A percentile compares a stretch with the other conserved stretches of the same genome.
These are phyloP conservation scores for Chelmon rostratus DNA, from an alignment of 2,797 vertebrate genomes.

Conservation along the genomic window DNA sequence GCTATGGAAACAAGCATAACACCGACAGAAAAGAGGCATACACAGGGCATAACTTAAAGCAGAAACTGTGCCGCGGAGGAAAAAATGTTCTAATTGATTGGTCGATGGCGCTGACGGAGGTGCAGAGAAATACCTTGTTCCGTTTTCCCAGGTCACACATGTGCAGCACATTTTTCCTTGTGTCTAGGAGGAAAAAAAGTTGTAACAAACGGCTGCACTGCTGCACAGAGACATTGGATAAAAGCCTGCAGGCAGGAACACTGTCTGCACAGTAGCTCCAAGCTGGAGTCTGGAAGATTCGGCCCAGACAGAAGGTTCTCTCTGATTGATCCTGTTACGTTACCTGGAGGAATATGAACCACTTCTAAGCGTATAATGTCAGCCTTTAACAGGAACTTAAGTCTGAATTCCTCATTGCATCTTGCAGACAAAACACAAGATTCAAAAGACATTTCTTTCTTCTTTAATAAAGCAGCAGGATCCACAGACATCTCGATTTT, in stretches of 20 bases:
- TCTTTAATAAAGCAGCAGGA: background rate
- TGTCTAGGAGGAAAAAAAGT: slow-evolving; percentile 20
- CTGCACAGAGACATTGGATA: slow-evolving; percentile 35
- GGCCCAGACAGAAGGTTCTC: slow-evolving; percentile 13
- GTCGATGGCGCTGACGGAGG: slow-evolving; percentile 24
- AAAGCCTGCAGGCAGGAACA: slow-evolving; percentile 31
- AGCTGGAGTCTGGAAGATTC: slow-evolving; percentile 36
- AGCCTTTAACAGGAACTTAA: background rate
- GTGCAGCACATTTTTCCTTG: slow-evolving; percentile 17
- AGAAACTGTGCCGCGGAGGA: slow-evolving; percentile 34
- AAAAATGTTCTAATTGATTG: slow-evolving; percentile 64
- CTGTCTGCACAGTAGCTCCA: slow-evolving; percentile 26
- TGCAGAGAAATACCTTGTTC: slow-evolving; percentile 33
- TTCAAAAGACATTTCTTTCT: background rate
- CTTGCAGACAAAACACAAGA: slow-evolving; percentile 1
- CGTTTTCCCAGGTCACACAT: slow-evolving; percentile 51
- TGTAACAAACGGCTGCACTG: slow-evolving; percentile 44
- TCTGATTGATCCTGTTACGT: slow-evolving; percentile 43
- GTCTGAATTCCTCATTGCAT: slow-evolving; percentile 16
- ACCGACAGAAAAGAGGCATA: slow-evolving; percentile 63
- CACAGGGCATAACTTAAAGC: slow-evolving; percentile 62
- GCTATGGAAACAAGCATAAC: slow-evolving; percentile 87
- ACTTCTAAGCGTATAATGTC: slow-evolving; percentile 2
- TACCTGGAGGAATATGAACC: slow-evolving; percentile 31
- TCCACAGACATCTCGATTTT: background rate